Evolutionary conservation across 1,140 invertebrate genomes (phyloP), one percentile per base, ranked within the genome.

Genomic region (Ctenoplectra terminalis): DNA sequence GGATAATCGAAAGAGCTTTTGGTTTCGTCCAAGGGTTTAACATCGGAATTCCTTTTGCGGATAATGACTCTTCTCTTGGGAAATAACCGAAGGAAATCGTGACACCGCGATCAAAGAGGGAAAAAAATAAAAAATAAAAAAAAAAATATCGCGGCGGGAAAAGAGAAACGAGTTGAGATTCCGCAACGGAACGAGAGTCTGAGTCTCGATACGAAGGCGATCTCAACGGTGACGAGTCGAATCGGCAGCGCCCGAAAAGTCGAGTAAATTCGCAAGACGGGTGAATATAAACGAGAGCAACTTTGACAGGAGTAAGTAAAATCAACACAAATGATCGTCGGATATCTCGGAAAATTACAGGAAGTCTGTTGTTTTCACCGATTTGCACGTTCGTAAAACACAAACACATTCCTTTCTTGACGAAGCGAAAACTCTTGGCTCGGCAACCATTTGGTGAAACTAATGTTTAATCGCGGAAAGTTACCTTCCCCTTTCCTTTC

Each of bases 51-150:
- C 84, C 71, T 78, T 66, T 48, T 37, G 8, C 26, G 46, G 48
- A 54, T 77, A 81, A 87, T 86, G 78, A 79, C 61, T 82, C 71
- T 75, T 58, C 86, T 88, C 86, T 26, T 78, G 87, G 86, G 87
- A 88, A 88, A 88, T 88, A 88, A 87, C 74, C 60, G 66, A 15
- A 31, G 74, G 66, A 72, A 63, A 87, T 87, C 61, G 73, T 69
- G 56, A 82, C 81, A 75, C 20, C 37, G 60, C 70, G 43, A 40
- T 40, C 40, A 9, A 40, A 40, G n/a, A 5, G 26, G 8, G 31
- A n/a, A n/a, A 50, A n/a, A 34, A 26, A 37, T 9, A 20, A 9
- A 11, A 43, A 46, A n/a, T n/a, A 60, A 23, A 46, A n/a, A 8
- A 46, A 48, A 52, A 8, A 5, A 73, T 26, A 43, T 15, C n/a